Evolutionary conservation across 2,888 invertebrate genomes (phyloP).

Genomic region (Amphipyra tragopoginis): DNA sequence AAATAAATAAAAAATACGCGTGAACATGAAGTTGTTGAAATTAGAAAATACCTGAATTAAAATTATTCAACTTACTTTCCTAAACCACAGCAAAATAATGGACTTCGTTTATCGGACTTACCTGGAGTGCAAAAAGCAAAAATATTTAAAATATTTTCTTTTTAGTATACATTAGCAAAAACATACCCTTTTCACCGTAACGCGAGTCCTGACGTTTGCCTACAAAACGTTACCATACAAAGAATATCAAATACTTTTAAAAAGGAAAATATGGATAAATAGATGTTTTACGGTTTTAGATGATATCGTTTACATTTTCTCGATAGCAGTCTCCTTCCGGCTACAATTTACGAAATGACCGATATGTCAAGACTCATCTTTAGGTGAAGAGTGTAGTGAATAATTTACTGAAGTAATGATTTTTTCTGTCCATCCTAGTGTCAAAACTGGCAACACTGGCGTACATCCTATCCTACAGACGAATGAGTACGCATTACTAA

Average conservation of each 20-base stretch:
- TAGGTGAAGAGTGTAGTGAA: too few species aligned
- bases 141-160: neutral
- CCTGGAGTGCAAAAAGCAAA: too few species aligned
- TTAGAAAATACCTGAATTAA: neutral
- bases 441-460: slow-evolving; percentile 1
- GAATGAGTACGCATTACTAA: slow-evolving; percentile 20
- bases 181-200: too few species aligned
- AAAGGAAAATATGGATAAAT: too few species aligned
- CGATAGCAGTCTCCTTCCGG: too few species aligned
- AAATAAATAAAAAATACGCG: slow-evolving; percentile 19
- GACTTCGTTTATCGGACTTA: neutral
- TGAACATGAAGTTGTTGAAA: neutral
- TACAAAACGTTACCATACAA: too few species aligned
- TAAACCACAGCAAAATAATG: neutral
- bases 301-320: too few species aligned
- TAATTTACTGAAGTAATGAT: slow-evolving; percentile 5
- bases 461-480: slow-evolving; percentile 26
- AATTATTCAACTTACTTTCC: neutral
- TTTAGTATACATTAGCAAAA: neutral
- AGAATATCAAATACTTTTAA: too few species aligned
- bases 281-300: too few species aligned
- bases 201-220: too few species aligned
- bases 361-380: too few species aligned
- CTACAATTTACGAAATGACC: too few species aligned
- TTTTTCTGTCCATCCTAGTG: neutral